Evolutionary conservation across 2,888 invertebrate species (phyloP).

Genomic region (Auanema sp.): DNA sequence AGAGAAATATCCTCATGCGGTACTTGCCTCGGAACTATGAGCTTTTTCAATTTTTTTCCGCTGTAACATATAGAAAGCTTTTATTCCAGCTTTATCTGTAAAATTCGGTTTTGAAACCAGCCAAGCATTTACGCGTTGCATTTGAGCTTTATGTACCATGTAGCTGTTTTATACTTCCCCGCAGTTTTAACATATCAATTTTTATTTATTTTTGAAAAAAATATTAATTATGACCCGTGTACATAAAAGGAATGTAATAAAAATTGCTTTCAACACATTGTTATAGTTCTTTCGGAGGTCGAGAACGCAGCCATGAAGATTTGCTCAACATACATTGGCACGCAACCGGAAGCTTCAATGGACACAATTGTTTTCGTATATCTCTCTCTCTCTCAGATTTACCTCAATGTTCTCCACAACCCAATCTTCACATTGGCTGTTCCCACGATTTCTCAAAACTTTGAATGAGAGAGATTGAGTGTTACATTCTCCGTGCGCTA

Average conservation of each 20-base stretch:
- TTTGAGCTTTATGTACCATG: no score
- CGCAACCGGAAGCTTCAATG: slow-evolving; percentile 52
- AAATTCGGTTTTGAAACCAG: no score
- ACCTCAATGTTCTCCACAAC: slow-evolving; percentile 42
- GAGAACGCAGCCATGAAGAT: slow-evolving; percentile 40
- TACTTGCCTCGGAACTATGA: no score
- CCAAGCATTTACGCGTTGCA: no score
- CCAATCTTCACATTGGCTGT: slow-evolving; percentile 53
- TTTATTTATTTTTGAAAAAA: slow-evolving; percentile 11
- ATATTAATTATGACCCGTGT: neutral
- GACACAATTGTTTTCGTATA: neutral
- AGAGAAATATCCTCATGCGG: slow-evolving; percentile 70
- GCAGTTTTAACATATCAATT: slow-evolving; percentile 6
- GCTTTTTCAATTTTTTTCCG: no score
- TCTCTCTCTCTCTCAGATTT: no score
- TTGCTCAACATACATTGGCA: slow-evolving; percentile 56
- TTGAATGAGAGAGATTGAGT: slow-evolving; percentile 47
- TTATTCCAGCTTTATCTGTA: no score
- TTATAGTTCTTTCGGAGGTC: slow-evolving; percentile 25
- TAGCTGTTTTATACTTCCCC: no score
- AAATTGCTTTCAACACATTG: neutral
- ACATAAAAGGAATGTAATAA: neutral
- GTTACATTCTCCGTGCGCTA: slow-evolving; percentile 56
- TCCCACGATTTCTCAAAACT: slow-evolving; percentile 48
- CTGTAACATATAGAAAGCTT: no score